Base-by-base conservation (phyloP, 2,888 invertebrate species). In the Noctua fimbriata region DNA sequence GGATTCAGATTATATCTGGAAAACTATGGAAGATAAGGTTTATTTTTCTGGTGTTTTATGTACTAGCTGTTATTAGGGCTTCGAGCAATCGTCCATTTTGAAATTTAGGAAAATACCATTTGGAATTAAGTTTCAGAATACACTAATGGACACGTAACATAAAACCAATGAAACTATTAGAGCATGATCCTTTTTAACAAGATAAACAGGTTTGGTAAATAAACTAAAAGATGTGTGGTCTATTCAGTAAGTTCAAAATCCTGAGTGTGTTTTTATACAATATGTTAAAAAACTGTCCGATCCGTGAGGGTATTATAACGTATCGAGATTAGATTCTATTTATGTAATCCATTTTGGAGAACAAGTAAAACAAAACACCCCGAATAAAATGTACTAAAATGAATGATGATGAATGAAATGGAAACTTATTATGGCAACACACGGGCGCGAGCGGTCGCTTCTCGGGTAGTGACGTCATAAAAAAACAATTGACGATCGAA, bases 1-100 rank as follows among this genome's bases (percentile, higher is more conserved):
- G 36, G 24, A 14, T 55, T 78, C 60, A 74, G 52, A 65, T 69
- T 67, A 28, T 69, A 69, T n/a, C 52, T 49, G 28, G 32, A 69
- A 82, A 72, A 71, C 84, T 60, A 41, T 28, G 55, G 32, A 36
- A 21, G 21, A 47, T 24, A 71, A 72, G 63, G 36, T 9, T 60
- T 49, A 14, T 60, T 80, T 80, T 60, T 18, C 74, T 6, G 52
- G 2, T n/a, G 5, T 16, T n/a, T 18, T 65, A 16, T 28, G 28
- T 60, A 1, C 28, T 16, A 28, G 18, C 63, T 28, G 0, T n/a
- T n/a, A 41, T 9, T n/a, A 41, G 0, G 9, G 41, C 9, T 2
- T 32, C 1, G 32, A 32, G 2, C 32, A 32, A 32, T 32, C 32
- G 32, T 32, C 2, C 32, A 32, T 55, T 58, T 58, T 58, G 28